Percentiles rank a stretch among this genome's conserved stretches.
Evolutionary conservation across 2,888 invertebrate species (phyloP).

Genomic region (Drosophila pseudotalamancana): DNA sequence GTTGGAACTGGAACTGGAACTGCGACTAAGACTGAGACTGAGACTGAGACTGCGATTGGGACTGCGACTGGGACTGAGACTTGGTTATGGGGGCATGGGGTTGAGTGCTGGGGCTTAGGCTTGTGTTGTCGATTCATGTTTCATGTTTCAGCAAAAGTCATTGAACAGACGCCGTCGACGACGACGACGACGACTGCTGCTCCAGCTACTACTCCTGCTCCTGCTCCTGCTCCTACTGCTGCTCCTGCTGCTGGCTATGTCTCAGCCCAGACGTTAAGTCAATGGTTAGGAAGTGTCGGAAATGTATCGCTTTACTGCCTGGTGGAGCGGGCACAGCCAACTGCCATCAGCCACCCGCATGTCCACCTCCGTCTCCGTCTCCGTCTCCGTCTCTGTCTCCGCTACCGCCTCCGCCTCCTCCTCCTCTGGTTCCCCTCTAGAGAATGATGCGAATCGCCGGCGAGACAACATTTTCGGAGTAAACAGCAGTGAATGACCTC

Average conservation of each 20-base stretch:
- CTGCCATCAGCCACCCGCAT: neutral
- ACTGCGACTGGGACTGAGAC: constrained; percentile 2
- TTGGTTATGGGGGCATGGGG: too few species aligned
- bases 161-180: constrained; percentile 71
- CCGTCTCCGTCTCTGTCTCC: neutral
- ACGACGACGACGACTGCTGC: constrained; percentile 33
- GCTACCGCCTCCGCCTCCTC: neutral
- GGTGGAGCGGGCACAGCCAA: too few species aligned
- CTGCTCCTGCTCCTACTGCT: constrained; percentile 15
- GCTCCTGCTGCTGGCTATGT: constrained; percentile 6
- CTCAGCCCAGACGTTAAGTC: constrained; percentile 54
- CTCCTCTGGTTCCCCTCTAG: neutral
- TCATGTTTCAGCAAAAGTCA: constrained; percentile 74
- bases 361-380: neutral
- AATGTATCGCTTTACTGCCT: constrained; percentile 66
- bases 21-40: neutral
- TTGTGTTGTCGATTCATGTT: constrained; percentile 79
- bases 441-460: constrained; percentile 57
- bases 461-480: constrained; percentile 80
- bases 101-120: constrained; percentile 32
- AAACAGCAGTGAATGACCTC: constrained; percentile 83
- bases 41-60: constrained; percentile 9
- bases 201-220: constrained; percentile 20
- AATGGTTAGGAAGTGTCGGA: constrained; percentile 73
- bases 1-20: constrained; percentile 23